Evolutionary conservation across 2,888 invertebrate species (phyloP).

Genomic region (Idaea biselata): DNA sequence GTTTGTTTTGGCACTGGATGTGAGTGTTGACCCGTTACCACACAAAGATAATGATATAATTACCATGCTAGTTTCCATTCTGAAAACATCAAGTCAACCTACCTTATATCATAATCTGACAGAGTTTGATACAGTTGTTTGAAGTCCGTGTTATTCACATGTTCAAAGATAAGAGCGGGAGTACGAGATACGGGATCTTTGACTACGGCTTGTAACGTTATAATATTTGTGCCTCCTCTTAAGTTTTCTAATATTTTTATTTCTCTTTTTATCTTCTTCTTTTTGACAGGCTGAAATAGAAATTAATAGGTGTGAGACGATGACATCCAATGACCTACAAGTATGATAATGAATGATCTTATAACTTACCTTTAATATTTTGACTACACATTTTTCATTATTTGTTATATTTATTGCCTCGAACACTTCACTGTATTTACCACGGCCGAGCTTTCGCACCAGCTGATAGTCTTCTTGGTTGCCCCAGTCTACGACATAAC

Average conservation of each 20-base stretch:
- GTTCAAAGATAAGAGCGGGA: constrained; percentile 99
- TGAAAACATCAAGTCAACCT: constrained; percentile 20
- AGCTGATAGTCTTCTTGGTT: constrained; percentile 99
- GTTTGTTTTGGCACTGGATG: too few species aligned
- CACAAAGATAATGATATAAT: too few species aligned
- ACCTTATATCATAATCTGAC: constrained; percentile 99
- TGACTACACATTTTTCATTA: constrained; percentile 99
- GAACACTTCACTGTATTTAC: constrained; percentile 99
- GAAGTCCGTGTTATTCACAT: constrained; percentile 99
- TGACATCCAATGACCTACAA: background rate
- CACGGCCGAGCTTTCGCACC: constrained; percentile 98
- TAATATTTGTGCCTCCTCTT: constrained; percentile 99
- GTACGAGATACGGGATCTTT: constrained; percentile 99
- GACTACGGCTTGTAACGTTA: constrained; percentile 98
- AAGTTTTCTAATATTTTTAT: constrained; percentile 99
- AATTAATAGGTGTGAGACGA: constrained; percentile 5
- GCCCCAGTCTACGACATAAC: constrained; percentile 99
- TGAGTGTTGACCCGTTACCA: background rate
- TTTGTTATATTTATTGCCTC: constrained; percentile 99
- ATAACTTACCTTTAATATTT: constrained; percentile 92
- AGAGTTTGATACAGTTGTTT: constrained; percentile 99
- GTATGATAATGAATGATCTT: background rate
- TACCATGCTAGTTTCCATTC: background rate
- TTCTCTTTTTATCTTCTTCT: constrained; percentile 99
- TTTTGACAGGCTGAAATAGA: constrained; percentile 96